Evolutionary conservation across 2,888 invertebrate species (phyloP).

Genomic region (Heliconius ethilla): DNA sequence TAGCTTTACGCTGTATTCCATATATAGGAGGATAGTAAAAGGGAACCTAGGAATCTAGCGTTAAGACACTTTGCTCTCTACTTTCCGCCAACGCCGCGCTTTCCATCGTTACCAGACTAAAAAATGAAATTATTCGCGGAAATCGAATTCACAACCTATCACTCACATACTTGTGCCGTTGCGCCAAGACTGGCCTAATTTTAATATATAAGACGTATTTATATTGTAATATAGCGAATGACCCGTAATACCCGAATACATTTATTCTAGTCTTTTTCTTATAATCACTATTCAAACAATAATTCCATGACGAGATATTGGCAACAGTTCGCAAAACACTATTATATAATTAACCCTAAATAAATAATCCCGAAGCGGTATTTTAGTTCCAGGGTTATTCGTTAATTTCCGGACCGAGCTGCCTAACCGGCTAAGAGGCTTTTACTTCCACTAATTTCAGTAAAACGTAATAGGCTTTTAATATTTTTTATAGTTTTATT

Average conservation of each 20-base stretch:
- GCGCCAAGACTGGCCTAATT: not conserved
- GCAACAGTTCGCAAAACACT: not conserved
- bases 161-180: not conserved
- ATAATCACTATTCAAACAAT: not conserved
- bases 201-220: no score
- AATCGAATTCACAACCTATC: not conserved
- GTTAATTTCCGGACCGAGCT: slow-evolving; percentile 1
- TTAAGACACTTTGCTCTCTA: not conserved
- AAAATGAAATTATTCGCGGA: not conserved
- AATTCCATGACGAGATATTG: not conserved
- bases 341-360: slow-evolving; percentile 12
- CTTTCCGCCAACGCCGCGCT: not conserved
- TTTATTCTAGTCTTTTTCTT: not conserved
- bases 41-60: no score
- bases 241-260: no score
- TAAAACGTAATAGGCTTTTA: not conserved
- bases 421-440: not conserved
- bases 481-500: not conserved
- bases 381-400: slow-evolving; percentile 12
- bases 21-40: no score
- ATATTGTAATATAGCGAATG: no score
- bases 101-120: no score
- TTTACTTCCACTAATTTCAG: not conserved
- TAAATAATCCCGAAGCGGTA: slow-evolving; percentile 7
- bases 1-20: no score